Evolutionary conservation across 1,140 invertebrate species (phyloP).

Genomic region (Lordiphosa mommai): DNA sequence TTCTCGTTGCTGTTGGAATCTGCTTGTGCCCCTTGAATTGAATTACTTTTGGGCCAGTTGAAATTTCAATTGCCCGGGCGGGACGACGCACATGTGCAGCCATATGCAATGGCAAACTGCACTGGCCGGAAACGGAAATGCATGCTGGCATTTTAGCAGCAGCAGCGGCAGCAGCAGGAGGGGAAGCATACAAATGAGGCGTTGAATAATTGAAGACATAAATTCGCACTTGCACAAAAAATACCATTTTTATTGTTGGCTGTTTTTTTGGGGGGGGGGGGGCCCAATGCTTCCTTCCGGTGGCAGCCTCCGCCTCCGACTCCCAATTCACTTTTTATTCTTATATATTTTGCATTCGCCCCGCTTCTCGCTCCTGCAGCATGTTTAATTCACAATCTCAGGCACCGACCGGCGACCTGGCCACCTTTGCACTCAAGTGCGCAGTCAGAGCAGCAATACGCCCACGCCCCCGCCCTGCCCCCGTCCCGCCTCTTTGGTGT

Average conservation of each 20-base stretch:
- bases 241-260: slow-evolving; percentile 45
- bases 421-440: slow-evolving; percentile 74
- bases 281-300: slow-evolving; percentile 1
- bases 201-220: slow-evolving; percentile 78
- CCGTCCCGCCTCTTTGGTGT: background rate
- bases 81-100: slow-evolving; percentile 57
- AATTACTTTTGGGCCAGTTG: slow-evolving; percentile 76
- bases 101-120: slow-evolving; percentile 57
- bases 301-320: slow-evolving; percentile 9
- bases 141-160: slow-evolving; percentile 69
- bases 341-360: slow-evolving; percentile 51
- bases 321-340: slow-evolving; percentile 59
- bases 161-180: slow-evolving; percentile 12
- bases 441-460: slow-evolving; percentile 41
- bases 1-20: slow-evolving; percentile 39
- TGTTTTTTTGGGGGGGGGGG: background rate
- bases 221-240: slow-evolving; percentile 71
- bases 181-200: slow-evolving; percentile 67
- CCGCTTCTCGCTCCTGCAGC: background rate
- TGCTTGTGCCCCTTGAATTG: slow-evolving; percentile 55
- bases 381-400: background rate
- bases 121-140: slow-evolving; percentile 74
- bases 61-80: slow-evolving; percentile 68
- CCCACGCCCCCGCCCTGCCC: slow-evolving; percentile 11
- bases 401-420: slow-evolving; percentile 52